Evolutionary conservation across 2,797 vertebrate genomes (phyloP).

Genomic region (Cuculus canorus): DNA sequence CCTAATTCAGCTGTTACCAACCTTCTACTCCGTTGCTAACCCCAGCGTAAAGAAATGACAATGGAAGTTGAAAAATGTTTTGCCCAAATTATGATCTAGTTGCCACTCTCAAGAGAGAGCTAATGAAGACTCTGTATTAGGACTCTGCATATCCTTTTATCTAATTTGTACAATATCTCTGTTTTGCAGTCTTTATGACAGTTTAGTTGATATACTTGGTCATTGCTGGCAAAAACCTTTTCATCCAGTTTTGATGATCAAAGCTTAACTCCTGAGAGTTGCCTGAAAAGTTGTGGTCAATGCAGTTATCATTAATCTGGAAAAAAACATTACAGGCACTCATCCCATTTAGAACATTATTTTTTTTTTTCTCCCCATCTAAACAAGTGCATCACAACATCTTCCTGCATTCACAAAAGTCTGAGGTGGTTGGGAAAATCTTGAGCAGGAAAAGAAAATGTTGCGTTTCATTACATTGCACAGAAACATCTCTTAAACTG

Average conservation of each 20-base stretch:
- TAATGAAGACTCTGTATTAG: not conserved
- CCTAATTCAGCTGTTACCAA: not conserved
- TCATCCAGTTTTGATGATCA: not conserved
- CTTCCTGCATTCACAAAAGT: not conserved
- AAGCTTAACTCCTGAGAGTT: not conserved
- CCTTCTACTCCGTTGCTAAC: not conserved
- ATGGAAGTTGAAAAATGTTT: not conserved
- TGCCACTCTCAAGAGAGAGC: not conserved
- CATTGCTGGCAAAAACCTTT: not conserved
- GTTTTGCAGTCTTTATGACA: not conserved
- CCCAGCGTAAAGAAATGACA: not conserved
- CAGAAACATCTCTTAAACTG: not conserved
- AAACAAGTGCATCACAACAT: fast-evolving
- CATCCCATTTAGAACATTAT: not conserved
- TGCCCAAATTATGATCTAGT: not conserved
- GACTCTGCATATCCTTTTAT: not conserved
- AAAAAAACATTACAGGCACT: not conserved
- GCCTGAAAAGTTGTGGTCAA: not conserved
- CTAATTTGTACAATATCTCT: not conserved
- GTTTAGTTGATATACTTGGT: not conserved
- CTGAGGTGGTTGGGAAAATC: not conserved
- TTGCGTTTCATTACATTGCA: not conserved
- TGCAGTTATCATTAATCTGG: not conserved
- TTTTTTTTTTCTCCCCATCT: fast-evolving
- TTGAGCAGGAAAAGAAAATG: not conserved